phyloP scores from a whole-genome alignment of 2,113 vertebrate species.

The Ciconia maguari region DNA sequence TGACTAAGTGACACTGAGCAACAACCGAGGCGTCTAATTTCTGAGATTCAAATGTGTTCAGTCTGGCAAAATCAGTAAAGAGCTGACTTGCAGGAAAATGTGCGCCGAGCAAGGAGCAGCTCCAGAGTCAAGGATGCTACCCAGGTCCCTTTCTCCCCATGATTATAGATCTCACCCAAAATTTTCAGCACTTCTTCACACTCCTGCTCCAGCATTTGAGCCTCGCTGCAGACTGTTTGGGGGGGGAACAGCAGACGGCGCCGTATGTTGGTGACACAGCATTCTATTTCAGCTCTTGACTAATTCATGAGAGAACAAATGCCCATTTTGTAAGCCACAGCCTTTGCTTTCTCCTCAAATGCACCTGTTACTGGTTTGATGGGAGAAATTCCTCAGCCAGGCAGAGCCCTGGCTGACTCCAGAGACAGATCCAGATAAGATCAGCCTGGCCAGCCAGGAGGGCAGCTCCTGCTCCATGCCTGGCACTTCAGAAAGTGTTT shows the following conservation, averaged over 20 bases:
- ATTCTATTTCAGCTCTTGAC: background rate
- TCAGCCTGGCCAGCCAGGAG: background rate
- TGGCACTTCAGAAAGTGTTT: background rate
- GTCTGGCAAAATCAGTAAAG: background rate
- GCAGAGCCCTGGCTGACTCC: background rate
- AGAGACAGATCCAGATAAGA: background rate
- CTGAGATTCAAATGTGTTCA: background rate
- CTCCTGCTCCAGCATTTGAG: background rate
- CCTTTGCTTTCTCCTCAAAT: background rate
- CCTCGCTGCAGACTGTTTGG: background rate
- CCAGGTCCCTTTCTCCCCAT: background rate
- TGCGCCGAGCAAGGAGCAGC: background rate
- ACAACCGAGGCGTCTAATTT: background rate
- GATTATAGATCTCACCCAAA: background rate
- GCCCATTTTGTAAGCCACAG: background rate
- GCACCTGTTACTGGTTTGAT: background rate
- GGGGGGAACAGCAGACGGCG: background rate
- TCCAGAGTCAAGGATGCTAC: background rate
- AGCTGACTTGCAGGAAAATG: background rate
- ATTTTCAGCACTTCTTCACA: background rate
- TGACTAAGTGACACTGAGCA: background rate
- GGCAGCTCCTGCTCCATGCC: background rate
- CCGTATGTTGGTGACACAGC: fast-evolving
- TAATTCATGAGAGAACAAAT: background rate
- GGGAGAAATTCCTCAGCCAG: background rate